Evolutionary conservation across 2,888 invertebrate genomes (phyloP).

Genomic region (Sycophila texana): DNA sequence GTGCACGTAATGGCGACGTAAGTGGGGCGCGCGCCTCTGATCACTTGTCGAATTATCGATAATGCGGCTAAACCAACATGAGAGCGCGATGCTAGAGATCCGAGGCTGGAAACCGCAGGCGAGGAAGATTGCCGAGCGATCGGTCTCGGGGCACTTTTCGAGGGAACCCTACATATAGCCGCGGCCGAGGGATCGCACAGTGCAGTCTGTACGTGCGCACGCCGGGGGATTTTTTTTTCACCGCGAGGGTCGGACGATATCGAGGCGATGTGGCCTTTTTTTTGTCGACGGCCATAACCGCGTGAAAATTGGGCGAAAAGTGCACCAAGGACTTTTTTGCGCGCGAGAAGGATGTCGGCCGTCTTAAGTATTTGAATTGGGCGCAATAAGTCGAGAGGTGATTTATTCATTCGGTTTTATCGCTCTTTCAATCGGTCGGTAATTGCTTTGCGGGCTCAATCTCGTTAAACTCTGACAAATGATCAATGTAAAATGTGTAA

Average conservation of each 20-base stretch:
- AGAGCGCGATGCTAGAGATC: conserved; percentile 16
- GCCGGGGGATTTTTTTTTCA: background rate
- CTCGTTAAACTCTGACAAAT: conserved; percentile 18
- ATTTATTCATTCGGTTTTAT: conserved; percentile 23
- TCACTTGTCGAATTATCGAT: conserved; percentile 75
- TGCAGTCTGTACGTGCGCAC: background rate
- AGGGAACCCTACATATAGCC: background rate
- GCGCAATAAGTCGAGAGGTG: conserved; percentile 6
- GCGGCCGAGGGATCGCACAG: too few species aligned
- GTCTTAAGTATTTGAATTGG: background rate
- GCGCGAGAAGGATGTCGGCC: background rate
- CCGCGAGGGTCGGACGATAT: background rate
- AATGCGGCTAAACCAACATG: conserved; percentile 75
- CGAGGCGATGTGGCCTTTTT: background rate
- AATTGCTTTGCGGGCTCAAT: background rate
- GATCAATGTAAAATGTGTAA: background rate
- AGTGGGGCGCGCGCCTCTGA: conserved; percentile 62
- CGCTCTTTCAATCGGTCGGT: conserved; percentile 44
- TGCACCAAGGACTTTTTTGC: background rate
- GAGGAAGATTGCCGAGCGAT: conserved; percentile 50
- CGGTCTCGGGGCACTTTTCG: too few species aligned
- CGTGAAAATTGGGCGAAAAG: conserved; percentile 20
- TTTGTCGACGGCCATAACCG: background rate
- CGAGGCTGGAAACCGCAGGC: conserved; percentile 62
- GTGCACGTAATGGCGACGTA: conserved; percentile 64